Base-by-base conservation (phyloP, 2,888 invertebrate species). In the Syrphus vitripennis region DNA sequence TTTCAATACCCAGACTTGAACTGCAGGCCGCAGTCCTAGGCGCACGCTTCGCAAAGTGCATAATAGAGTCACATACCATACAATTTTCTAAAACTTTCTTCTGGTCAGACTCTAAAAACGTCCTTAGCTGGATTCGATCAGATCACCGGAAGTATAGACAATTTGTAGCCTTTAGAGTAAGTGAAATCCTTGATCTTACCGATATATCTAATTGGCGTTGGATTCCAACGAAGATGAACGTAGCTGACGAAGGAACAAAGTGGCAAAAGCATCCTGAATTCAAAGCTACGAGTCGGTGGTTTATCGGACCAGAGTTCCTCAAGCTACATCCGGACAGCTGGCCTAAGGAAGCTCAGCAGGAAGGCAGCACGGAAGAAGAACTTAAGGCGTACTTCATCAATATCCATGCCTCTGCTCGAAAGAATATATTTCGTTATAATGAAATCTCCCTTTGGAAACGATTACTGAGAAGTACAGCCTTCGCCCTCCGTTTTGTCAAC, bases 61-160 rank as follows among this genome's bases (percentile, higher is more conserved):
- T 53, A n/a, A n/a, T n/a, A n/a, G n/a, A n/a, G n/a, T n/a, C n/a
- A n/a, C n/a, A n/a, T n/a, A n/a, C n/a, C n/a, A n/a, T n/a, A 16
- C 16, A 16, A n/a, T 55, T 16, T 6, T 19, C 57, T n/a, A 4
- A 16, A 59, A 21, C 10, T 37, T 57, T 12, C n/a, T 88, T 88
- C 34, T 89, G 88, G 88, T 78, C 88, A 4, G 89, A 89, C 55
- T 89, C 88, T 1, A 87, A 48, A 63, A 88, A 82, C 21, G 88
- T 88, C 21, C 50, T 48, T 4, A 75, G 70, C 40, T 89, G 89
- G 89, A 59, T 89, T 21, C 70, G 83, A 31, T n/a, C 67, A 3
- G 50, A 69, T 5, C 21, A 53, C 24, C 37, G 67, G 34, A 37
- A n/a, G 14, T 12, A 88, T 88, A 10, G 88, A 89, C n/a, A 86